Evolutionary conservation across 92 coral and sea anemone genomes (phyloP).

Genomic region (Micromussa lordhowensis): DNA sequence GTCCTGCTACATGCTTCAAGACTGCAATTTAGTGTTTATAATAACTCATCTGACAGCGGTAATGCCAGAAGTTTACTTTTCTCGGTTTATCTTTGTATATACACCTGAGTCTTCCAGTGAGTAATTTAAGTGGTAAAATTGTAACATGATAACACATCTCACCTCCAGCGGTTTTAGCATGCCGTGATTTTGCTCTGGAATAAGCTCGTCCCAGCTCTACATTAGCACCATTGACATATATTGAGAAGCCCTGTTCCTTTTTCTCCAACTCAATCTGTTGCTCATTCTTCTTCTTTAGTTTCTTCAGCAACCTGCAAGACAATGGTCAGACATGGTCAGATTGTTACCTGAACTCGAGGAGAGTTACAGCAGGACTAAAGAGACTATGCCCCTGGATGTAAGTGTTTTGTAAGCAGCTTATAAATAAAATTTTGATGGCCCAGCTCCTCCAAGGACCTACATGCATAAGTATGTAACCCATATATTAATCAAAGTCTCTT

Average conservation of each 20-base stretch:
- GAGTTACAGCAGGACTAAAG: not conserved
- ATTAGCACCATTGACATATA: constrained; percentile 98
- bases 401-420: not conserved
- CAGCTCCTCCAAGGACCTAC: not conserved
- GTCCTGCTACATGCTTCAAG: too few relatives aligned
- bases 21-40: too few relatives aligned
- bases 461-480: too few relatives aligned
- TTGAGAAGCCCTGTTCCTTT: constrained; percentile 94
- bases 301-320: constrained; percentile 70
- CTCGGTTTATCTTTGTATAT: too few relatives aligned
- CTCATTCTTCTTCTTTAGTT: constrained; percentile 86
- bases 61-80: too few relatives aligned
- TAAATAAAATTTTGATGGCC: not conserved
- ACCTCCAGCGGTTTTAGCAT: constrained; percentile 93
- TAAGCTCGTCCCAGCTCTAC: constrained; percentile 66
- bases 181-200: constrained; percentile 76
- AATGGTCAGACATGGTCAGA: not conserved
- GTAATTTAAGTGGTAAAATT: too few relatives aligned
- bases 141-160: not conserved
- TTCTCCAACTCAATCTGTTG: constrained; percentile 93
- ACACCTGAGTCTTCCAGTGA: too few relatives aligned
- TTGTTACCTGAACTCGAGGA: not conserved
- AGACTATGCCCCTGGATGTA: not conserved
- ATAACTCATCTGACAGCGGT: too few relatives aligned
- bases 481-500: too few relatives aligned